A percentile compares a stretch with the other conserved stretches of the same genome.
Evolutionary conservation across 2,888 invertebrate genomes (phyloP).

Genomic region (Rhabditoides inermis): DNA sequence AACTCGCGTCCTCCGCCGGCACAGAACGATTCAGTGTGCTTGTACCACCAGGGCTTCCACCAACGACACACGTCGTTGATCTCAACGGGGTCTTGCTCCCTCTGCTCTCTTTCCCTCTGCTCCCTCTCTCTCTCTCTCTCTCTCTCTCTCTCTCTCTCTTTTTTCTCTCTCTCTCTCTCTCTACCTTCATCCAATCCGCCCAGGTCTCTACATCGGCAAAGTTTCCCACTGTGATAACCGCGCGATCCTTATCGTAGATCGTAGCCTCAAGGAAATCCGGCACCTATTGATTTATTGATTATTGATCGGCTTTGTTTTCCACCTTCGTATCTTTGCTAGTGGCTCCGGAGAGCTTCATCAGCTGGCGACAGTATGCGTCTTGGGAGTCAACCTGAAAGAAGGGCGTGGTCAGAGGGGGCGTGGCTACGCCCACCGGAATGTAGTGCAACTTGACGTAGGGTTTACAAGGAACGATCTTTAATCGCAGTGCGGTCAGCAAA

Average conservation of each 20-base stretch:
- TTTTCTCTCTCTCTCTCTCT: background rate
- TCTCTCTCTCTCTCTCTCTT: too few relatives aligned
- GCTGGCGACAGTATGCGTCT: conserved; percentile 62
- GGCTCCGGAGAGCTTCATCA: conserved; percentile 63
- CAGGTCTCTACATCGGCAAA: conserved; percentile 61
- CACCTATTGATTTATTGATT: conserved; percentile 33
- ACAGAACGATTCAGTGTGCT: conserved; percentile 63
- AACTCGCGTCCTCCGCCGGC: too few relatives aligned
- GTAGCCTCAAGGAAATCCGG: conserved; percentile 67
- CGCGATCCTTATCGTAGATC: conserved; percentile 62
- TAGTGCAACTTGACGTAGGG: conserved; percentile 65
- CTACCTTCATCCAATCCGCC: conserved; percentile 25
- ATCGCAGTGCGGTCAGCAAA: conserved; percentile 63
- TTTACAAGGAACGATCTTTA: conserved; percentile 62
- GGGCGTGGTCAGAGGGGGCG: background rate
- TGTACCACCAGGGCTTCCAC: conserved; percentile 70
- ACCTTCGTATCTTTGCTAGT: conserved; percentile 51
- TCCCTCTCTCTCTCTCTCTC: too few relatives aligned
- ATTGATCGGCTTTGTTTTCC: background rate
- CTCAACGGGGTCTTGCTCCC: too few relatives aligned
- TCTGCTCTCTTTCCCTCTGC: too few relatives aligned
- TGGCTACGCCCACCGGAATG: conserved; percentile 56
- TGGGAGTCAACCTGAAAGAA: conserved; percentile 58
- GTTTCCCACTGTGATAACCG: conserved; percentile 65
- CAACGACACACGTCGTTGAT: conserved; percentile 62